Evolutionary conservation across 2,113 vertebrate genomes (phyloP).

Genomic region (Lagopus muta): DNA sequence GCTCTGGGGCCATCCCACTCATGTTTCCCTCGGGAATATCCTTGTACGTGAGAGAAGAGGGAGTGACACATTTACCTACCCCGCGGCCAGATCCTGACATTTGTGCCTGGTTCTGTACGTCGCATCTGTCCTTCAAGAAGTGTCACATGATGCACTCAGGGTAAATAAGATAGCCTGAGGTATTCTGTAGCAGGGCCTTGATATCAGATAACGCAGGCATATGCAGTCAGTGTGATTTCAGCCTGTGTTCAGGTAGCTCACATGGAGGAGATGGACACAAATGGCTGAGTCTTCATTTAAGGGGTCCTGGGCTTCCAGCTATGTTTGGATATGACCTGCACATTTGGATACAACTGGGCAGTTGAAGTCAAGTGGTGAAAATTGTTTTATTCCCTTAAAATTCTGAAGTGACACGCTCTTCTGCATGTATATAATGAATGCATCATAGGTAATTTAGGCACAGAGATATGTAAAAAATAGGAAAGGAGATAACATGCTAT

Average conservation of each 20-base stretch:
- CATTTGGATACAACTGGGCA: not conserved
- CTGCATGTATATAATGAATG: not conserved
- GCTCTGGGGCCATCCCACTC: not conserved
- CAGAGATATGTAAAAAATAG: not conserved
- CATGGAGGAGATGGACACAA: not conserved
- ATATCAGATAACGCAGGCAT: not conserved
- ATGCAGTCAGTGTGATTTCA: not conserved
- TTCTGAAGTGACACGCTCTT: not conserved
- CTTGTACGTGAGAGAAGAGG: not conserved
- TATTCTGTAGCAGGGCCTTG: not conserved
- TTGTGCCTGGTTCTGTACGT: not conserved
- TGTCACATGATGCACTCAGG: not conserved
- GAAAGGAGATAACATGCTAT: not conserved
- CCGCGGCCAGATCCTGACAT: not conserved
- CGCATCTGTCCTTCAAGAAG: not conserved
- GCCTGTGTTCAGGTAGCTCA: not conserved
- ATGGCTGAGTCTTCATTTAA: not conserved
- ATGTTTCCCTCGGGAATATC: not conserved
- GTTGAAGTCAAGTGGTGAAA: not conserved
- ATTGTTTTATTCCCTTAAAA: not conserved
- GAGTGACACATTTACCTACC: accelerated
- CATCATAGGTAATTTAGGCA: not conserved
- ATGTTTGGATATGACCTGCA: not conserved
- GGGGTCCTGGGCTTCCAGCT: not conserved
- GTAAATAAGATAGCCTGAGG: not conserved